Base-by-base conservation (phyloP, 2,888 invertebrate genomes). In the Meandrusa payeni region DNA sequence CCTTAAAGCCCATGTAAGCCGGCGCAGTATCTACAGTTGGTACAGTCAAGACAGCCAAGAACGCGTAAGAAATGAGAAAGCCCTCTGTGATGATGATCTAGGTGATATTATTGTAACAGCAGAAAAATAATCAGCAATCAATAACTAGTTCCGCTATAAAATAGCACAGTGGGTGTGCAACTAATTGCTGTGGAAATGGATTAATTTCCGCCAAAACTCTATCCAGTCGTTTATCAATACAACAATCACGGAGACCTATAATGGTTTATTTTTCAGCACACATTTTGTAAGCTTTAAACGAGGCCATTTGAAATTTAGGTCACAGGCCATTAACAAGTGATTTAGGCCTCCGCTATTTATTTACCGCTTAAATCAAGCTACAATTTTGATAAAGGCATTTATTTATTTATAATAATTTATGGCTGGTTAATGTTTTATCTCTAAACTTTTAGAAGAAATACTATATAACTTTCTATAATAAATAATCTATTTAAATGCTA, bases 181-280 rank as follows among this genome's bases (percentile, higher is more conserved):
- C 15, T 36, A 26, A 36, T 36, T 36, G 36, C 24, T 5, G 9
- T 9, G 17, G 36, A 36, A 36, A 36, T 26, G 36, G 24, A 13
- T 36, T 36, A n/a, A 36, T 36, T 17, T 24, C 36, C 36, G 23
- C 15, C 24, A 24, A 15, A 36, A 23, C 36, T 2, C 36, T 22
- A 36, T 36, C 36, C 2, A 36, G 7, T 15, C 36, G 24, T 36
- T 24, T 23, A 24, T 36, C 15, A 36, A 17, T 9, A 7, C 24
- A 9, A 23, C 22, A 15, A 36, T 36, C 15, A 24, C 24, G 17
- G 1, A 6, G 28, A 15, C 4, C 11, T 12, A 11, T 17, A 32
- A 32, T 32, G 11, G 3, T 26, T 26, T 11, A 26, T n/a, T 13
- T 29, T n/a, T n/a, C n/a, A n/a, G n/a, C n/a, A n/a, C n/a, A n/a